Conservation (phyloP, 2,113 vertebrate species). For the Todiramphus saurophagus region DNA sequence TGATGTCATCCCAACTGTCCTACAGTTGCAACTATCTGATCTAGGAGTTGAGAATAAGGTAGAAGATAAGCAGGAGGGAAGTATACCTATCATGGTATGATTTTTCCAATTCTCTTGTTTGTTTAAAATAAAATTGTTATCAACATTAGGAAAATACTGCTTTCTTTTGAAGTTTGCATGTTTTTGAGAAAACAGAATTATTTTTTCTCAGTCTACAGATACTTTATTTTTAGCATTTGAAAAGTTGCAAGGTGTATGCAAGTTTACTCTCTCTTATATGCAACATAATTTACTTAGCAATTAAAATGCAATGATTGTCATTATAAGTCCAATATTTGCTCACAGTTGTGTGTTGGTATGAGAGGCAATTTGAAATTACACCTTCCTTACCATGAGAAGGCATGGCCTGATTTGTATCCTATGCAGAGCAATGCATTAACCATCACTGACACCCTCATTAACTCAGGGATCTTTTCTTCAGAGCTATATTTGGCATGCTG, state of each 20-base stretch:
- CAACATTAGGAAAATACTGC: neutral
- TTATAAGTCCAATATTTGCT: neutral
- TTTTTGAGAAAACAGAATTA: neutral
- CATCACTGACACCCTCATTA: conserved; percentile 20
- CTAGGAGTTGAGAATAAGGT: neutral
- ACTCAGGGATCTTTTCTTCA: neutral
- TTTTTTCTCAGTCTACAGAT: neutral
- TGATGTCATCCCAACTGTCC: neutral
- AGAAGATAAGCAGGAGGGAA: neutral
- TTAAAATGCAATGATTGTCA: neutral
- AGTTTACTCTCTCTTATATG: neutral
- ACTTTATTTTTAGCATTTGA: neutral
- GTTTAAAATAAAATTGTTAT: neutral
- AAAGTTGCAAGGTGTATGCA: neutral
- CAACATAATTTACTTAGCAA: neutral
- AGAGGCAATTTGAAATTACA: neutral
- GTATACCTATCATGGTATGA: accelerated
- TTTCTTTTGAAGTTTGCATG: neutral
- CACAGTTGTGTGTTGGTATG: neutral
- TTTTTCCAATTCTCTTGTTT: neutral
- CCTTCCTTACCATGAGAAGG: neutral
- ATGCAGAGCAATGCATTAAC: conserved; percentile 4
- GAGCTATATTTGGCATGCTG: neutral
- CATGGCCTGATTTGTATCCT: neutral
- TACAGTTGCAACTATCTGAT: neutral